Percentiles rank a stretch among this genome's conserved stretches.
phyloP scores from a whole-genome alignment of 1,140 invertebrate genomes.

The Calliphora vicina region DNA sequence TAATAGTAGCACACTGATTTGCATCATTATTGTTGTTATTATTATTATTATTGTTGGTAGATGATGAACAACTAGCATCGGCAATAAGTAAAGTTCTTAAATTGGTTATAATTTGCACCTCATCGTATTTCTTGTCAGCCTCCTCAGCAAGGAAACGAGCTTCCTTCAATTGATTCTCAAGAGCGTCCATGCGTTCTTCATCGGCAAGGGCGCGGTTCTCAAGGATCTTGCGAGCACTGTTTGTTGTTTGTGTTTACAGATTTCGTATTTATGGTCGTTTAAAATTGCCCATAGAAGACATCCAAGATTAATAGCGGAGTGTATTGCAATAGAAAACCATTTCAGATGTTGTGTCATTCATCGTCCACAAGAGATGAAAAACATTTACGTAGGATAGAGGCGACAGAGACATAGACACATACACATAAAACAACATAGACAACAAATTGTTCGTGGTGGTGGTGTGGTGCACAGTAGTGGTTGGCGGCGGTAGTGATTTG shows the following conservation, averaged over 20 bases:
- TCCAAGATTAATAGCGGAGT: constrained; percentile 61
- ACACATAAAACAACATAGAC: background rate
- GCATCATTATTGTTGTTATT: constrained; percentile 11
- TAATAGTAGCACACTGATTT: constrained; percentile 23
- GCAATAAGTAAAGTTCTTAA: constrained; percentile 36
- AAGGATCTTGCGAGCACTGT: constrained; percentile 98
- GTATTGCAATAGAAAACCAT: constrained; percentile 42
- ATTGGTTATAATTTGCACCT: constrained; percentile 76
- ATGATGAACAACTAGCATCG: constrained; percentile 40
- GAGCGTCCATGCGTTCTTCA: constrained; percentile 99
- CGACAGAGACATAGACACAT: background rate
- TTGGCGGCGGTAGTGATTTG: background rate
- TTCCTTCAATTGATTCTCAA: constrained; percentile 99
- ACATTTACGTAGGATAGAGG: constrained; percentile 4
- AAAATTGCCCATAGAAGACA: constrained; percentile 60
- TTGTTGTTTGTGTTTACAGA: constrained; percentile 44
- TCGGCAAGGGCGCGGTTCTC: constrained; percentile 99
- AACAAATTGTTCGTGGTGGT: background rate
- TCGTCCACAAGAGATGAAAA: constrained; percentile 49
- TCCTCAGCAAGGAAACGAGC: constrained; percentile 99
- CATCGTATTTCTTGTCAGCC: constrained; percentile 99
- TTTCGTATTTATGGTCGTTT: constrained; percentile 35
- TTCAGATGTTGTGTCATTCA: constrained; percentile 19
- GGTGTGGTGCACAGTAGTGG: background rate
- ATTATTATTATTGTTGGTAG: constrained; percentile 32